Percentiles rank a stretch among this genome's conserved stretches.
phyloP scores from a whole-genome alignment of 2,888 invertebrate species.

The Crocallis elinguaria region DNA sequence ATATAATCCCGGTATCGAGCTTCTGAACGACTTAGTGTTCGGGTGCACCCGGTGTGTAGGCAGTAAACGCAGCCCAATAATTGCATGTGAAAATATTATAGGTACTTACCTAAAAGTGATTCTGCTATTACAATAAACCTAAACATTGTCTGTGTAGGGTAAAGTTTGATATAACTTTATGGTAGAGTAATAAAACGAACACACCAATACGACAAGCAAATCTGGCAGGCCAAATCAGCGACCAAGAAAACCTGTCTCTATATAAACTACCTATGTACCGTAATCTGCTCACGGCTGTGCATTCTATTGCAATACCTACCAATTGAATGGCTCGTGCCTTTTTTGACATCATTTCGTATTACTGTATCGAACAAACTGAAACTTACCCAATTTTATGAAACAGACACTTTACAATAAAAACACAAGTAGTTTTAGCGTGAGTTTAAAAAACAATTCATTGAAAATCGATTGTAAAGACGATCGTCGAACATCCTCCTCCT shows the following conservation, averaged over 20 bases:
- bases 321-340: background rate
- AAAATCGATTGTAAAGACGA: background rate
- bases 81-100: too few species aligned
- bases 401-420: conserved; percentile 4
- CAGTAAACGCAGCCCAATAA: too few species aligned
- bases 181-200: background rate
- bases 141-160: too few species aligned
- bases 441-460: background rate
- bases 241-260: conserved; percentile 22
- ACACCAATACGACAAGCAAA: background rate
- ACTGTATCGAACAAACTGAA: background rate
- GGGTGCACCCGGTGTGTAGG: too few species aligned
- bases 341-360: conserved; percentile 6
- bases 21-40: too few species aligned
- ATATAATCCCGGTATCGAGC: too few species aligned
- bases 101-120: too few species aligned
- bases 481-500: background rate
- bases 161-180: background rate
- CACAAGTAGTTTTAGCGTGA: background rate
- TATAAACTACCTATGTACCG: conserved; percentile 31
- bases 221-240: conserved; percentile 14
- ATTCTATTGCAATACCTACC: conserved; percentile 30
- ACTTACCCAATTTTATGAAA: conserved; percentile 8
- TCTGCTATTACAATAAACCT: too few species aligned
- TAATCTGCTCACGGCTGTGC: conserved; percentile 34